Evolutionary conservation across 1,140 invertebrate species (phyloP).

Genomic region (Drepana arcuata): DNA sequence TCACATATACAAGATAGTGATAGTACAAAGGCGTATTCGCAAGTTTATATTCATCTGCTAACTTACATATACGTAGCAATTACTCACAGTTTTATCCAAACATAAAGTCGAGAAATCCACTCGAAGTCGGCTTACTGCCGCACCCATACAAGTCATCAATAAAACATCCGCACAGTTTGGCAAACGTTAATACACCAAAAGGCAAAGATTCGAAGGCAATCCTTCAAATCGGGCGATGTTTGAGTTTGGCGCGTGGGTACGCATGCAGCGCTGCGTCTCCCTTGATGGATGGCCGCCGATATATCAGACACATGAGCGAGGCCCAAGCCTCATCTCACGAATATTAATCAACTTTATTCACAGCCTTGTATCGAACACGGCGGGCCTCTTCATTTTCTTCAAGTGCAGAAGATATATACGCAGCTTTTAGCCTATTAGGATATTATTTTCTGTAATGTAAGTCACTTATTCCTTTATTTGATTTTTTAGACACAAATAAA

Average conservation of each 20-base stretch:
- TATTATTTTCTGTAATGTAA: constrained; percentile 11
- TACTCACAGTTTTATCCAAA: no score
- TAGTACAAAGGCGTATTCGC: no score
- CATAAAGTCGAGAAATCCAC: no score
- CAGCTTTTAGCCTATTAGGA: constrained; percentile 5
- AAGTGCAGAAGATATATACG: constrained; percentile 10
- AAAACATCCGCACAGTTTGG: constrained; percentile 5
- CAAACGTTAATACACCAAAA: constrained; percentile 6
- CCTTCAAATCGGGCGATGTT: constrained; percentile 21
- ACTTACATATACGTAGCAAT: no score
- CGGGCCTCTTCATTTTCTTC: constrained; percentile 21
- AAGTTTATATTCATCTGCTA: no score
- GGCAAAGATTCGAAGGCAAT: constrained; percentile 10
- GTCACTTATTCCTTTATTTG: no score
- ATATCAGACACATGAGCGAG: constrained; percentile 22
- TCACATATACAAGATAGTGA: no score
- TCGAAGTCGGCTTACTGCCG: no score
- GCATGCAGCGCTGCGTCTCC: constrained; percentile 25
- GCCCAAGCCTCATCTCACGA: constrained; percentile 24
- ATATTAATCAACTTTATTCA: constrained; percentile 35
- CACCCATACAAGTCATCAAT: constrained; percentile 10
- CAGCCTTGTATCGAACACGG: constrained; percentile 14
- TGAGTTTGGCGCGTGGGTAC: constrained; percentile 25
- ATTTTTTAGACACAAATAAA: no score
- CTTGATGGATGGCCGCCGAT: constrained; percentile 35